These are phyloP conservation scores for Aelia acuminata DNA, from an alignment of 2,888 invertebrate genomes.

Conservation along the genomic window DNA sequence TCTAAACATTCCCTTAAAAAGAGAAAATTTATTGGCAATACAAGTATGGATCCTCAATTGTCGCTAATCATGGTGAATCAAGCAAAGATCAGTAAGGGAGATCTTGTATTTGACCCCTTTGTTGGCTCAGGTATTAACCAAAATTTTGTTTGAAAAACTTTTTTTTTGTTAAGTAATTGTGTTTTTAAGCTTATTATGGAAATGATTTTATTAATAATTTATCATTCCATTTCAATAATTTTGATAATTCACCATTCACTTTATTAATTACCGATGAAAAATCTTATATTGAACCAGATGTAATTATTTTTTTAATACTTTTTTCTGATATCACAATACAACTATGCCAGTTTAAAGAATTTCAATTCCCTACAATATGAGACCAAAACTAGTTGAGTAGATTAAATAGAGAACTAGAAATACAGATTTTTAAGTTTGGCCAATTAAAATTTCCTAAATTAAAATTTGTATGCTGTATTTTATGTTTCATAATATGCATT, in stretches of 20 bases:
- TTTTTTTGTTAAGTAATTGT: neutral
- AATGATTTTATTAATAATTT: neutral
- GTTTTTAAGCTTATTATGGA: neutral
- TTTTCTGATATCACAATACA: neutral
- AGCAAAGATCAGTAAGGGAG: conserved; percentile 79
- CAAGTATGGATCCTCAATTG: conserved; percentile 97
- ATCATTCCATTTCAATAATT: neutral
- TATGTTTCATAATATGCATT: too few species aligned
- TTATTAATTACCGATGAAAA: neutral
- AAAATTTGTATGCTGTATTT: too few species aligned
- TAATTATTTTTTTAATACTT: neutral
- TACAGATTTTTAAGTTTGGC: too few species aligned
- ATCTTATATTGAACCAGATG: neutral
- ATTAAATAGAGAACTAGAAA: too few species aligned
- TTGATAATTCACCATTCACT: neutral
- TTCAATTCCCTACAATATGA: too few species aligned
- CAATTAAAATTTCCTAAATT: too few species aligned
- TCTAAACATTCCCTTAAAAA: conserved; percentile 87
- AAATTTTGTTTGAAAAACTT: neutral
- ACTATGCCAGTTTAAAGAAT: too few species aligned
- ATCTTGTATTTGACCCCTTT: conserved; percentile 94
- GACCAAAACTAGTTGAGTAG: too few species aligned
- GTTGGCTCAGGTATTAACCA: conserved; percentile 75
- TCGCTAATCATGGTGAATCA: conserved; percentile 97
- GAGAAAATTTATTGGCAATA: conserved; percentile 96